Base-by-base conservation (phyloP, 1,140 invertebrate species). In the Hyles euphorbiae region DNA sequence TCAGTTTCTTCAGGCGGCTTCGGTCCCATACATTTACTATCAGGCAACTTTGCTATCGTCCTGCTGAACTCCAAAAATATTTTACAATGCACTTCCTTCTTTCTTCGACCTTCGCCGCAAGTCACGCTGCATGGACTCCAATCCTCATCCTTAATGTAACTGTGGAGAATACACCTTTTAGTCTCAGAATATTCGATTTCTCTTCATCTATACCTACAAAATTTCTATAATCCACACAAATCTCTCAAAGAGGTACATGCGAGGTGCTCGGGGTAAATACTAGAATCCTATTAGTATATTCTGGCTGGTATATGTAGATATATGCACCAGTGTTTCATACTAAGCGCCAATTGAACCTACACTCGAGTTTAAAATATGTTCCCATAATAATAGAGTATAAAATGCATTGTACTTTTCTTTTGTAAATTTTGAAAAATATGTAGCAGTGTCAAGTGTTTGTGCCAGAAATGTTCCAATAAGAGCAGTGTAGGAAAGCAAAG, bases 51-150 rank as follows among this genome's bases (percentile, higher is more conserved):
- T 0, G 95, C 96, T 45, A 96, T 93, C 0, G 95, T 97, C 58
- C 93, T 90, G 48, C 95, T 96, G 77, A 97, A 97, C 83, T 98
- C 96, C 48, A 99, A 89, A 83, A 96, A 98, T 67, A 98, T 97
- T 90, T 98, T 98, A 87, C 97, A 99, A 59, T 94, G 92, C 2
- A 97, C 96, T 68, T 93, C 91, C 5, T 96, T 91, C 58, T 93
- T 94, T 8, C 94, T 91, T 43, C 94, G 91, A 0, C 97, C 98
- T 78, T 97, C 95, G 0, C 97, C 97, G 80, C 97, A 99, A 0
- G 94, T 94, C 0, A 95, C 95, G 68, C 94, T 96, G 88, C 98
- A 99, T 3, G 94, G 91, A 7, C 95, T 94, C 97, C 97, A 98
- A 56, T 95, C 93, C 43, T 82, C 89, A 56, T 91, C 91, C 66